Base-by-base conservation (phyloP, 2,888 invertebrate genomes). In the Rotaria socialis region DNA sequence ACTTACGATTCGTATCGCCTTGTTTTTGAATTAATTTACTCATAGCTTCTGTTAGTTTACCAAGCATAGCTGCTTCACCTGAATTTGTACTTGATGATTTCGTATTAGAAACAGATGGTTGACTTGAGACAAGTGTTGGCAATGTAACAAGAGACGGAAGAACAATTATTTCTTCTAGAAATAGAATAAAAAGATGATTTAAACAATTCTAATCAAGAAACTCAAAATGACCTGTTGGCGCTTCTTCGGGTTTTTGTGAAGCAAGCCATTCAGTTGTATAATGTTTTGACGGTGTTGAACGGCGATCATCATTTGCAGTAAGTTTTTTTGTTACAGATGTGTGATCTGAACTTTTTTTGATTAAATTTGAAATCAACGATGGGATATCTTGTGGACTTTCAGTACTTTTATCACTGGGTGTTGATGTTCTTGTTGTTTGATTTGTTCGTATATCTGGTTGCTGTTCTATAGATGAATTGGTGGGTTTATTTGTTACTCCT, bases 371-470 rank as follows among this genome's bases (percentile, higher is more conserved):
- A 19, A 75, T 47, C 24, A 75, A 43, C 14, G 22, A 47, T 22
- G 24, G 41, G 8, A 75, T 43, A 47, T 75, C 75, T 75, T 75
- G 75, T 22, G 75, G 75, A 75, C 75, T 75, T 27, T 67, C 67
- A 24, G 75, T 47, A 75, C 75, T 75, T 75, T 75, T 75, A 43
- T 75, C 75, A 41, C 43, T 43, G 22, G 75, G 75, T 47, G 75
- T 75, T 35, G 67, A 27, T 14, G 11, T 67, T 14, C 5, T 67
- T 47, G 47, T 43, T 43, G n/a, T 43, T 24, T 3, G 43, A 43
- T 19, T 75, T 24, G 43, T 24, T 75, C 22, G 75, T 35, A 19
- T 19, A 75, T 75, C 47, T 7, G 3, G 8, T 10, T 41, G 24
- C 7, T 67, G 67, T 14, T 67, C 67, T 35, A 0, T 75, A 10